phyloP scores from a whole-genome alignment of 2,113 vertebrate genomes.

The Peromyscus leucopus region DNA sequence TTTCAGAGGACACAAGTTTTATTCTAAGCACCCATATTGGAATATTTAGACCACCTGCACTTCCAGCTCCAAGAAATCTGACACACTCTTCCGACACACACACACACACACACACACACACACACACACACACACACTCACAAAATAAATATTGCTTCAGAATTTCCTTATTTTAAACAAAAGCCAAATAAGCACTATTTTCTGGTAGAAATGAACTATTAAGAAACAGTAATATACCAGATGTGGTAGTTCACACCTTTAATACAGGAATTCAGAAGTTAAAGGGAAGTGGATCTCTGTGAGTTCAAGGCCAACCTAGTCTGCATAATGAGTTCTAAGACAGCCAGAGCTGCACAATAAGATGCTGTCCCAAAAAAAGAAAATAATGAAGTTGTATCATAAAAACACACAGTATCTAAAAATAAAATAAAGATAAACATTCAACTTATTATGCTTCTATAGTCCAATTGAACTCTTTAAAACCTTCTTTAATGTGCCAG shows the following conservation, averaged over 20 bases:
- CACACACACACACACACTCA: not conserved
- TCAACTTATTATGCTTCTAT: not conserved
- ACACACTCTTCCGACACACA: not conserved
- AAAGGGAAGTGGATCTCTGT: not conserved
- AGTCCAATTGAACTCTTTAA: conserved; percentile 25
- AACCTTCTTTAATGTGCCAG: conserved; percentile 34
- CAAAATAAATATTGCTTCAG: not conserved
- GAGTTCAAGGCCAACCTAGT: not conserved
- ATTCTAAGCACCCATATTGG: not conserved
- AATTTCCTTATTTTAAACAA: conserved; percentile 20
- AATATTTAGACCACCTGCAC: not conserved
- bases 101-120: not conserved
- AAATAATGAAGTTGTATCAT: not conserved
- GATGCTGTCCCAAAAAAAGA: not conserved
- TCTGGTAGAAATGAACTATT: conserved; percentile 34
- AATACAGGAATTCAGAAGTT: not conserved
- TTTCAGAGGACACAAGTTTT: not conserved
- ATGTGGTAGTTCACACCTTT: not conserved
- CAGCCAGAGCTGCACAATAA: not conserved
- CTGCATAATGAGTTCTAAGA: not conserved
- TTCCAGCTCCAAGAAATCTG: not conserved
- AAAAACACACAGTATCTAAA: not conserved
- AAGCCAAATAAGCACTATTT: conserved; percentile 29
- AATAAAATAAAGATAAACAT: not conserved
- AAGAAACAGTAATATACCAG: not conserved